Conservation (phyloP, 2,113 vertebrate species). For the Accipiter cooperii region DNA sequence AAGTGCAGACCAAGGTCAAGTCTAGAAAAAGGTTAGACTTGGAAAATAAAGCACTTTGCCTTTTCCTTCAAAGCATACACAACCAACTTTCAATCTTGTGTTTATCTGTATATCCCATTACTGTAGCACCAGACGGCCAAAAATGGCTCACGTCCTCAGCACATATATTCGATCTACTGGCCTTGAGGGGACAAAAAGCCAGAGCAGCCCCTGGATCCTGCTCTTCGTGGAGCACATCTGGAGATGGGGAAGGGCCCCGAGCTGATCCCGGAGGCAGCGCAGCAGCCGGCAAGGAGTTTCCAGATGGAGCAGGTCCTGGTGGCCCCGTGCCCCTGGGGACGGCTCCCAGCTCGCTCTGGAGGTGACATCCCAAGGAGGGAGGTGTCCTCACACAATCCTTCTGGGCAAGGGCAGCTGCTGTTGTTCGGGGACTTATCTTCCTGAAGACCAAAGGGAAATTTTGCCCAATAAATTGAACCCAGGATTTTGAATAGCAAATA, state of each 20-base stretch:
- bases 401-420: not conserved
- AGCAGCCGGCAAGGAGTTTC: not conserved
- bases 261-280: not conserved
- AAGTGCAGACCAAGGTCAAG: slow-evolving; percentile 49
- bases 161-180: not conserved
- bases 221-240: not conserved
- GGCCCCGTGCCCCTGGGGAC: not conserved
- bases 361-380: not conserved
- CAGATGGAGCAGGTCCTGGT: not conserved
- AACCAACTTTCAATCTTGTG: not conserved
- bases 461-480: not conserved
- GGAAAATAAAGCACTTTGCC: not conserved
- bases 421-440: not conserved
- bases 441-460: not conserved
- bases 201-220: not conserved
- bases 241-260: not conserved
- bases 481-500: not conserved
- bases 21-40: slow-evolving; percentile 6
- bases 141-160: not conserved
- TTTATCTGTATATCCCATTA: slow-evolving; percentile 3
- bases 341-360: fast-evolving
- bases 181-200: not conserved
- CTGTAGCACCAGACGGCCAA: not conserved
- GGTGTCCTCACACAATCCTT: not conserved
- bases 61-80: not conserved